Evolutionary conservation across 2,888 invertebrate genomes (phyloP).

Genomic region (Monochamus alternatus): DNA sequence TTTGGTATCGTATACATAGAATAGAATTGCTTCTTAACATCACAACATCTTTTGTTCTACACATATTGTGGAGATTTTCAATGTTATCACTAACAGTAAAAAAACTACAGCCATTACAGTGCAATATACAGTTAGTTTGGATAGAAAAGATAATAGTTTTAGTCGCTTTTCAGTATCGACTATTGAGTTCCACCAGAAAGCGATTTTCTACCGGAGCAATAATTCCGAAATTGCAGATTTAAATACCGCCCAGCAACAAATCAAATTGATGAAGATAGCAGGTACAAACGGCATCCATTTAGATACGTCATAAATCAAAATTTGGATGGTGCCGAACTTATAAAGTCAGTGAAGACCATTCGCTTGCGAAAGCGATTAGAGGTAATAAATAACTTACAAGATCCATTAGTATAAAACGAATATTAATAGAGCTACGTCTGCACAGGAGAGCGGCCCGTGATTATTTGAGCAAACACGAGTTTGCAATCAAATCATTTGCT

Average conservation of each 20-base stretch:
- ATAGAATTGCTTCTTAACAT: too few relatives aligned
- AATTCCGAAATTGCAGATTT: slow-evolving; percentile 1
- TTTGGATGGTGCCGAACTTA: slow-evolving; percentile 54
- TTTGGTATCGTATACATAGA: too few relatives aligned
- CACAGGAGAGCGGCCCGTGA: slow-evolving; percentile 37
- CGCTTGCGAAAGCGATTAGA: slow-evolving; percentile 59
- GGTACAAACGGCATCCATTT: slow-evolving; percentile 37
- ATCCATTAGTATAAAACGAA: slow-evolving; percentile 67
- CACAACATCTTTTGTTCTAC: too few relatives aligned
- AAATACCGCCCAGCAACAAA: slow-evolving; percentile 23
- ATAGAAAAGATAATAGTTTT: too few relatives aligned
- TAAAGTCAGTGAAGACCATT: slow-evolving; percentile 55
- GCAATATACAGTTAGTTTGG: too few relatives aligned
- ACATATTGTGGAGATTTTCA: too few relatives aligned
- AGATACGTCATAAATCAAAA: slow-evolving; percentile 55
- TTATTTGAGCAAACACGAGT: slow-evolving; percentile 55
- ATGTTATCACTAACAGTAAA: too few relatives aligned
- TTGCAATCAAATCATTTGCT: slow-evolving; percentile 58
- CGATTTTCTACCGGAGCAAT: background rate
- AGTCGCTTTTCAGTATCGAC: too few relatives aligned
- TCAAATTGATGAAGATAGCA: slow-evolving; percentile 39
- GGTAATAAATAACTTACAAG: slow-evolving; percentile 67
- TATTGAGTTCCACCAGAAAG: background rate
- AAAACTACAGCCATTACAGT: too few relatives aligned
- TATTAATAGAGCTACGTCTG: slow-evolving; percentile 63